Percentiles rank a stretch among this genome's conserved stretches.
phyloP scores from a whole-genome alignment of 1,140 invertebrate species.

The Semibalanus balanoides region DNA sequence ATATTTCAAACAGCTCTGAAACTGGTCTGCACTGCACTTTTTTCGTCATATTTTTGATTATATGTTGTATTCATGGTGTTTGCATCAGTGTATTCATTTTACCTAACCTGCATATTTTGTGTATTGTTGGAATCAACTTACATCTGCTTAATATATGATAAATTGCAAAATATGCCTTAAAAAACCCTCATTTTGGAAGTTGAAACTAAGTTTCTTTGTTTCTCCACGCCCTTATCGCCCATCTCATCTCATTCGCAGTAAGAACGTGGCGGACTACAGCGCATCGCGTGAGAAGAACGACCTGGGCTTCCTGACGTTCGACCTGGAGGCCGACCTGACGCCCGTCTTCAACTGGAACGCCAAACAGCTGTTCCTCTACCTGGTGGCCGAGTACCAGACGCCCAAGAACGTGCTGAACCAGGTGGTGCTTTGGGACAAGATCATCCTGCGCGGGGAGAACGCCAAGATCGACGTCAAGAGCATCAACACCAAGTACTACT shows the following conservation, averaged over 20 bases:
- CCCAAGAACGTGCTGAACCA: conserved; percentile 70
- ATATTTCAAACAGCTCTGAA: too few relatives aligned
- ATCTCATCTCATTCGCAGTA: conserved; percentile 42
- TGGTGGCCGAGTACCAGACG: conserved; percentile 92
- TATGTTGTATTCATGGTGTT: too few relatives aligned
- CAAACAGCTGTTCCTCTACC: conserved; percentile 91
- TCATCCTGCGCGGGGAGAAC: conserved; percentile 85
- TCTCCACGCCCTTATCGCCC: neutral
- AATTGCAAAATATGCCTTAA: too few relatives aligned
- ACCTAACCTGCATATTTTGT: too few relatives aligned
- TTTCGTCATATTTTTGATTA: too few relatives aligned
- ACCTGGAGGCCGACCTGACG: conserved; percentile 59
- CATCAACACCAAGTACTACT: conserved; percentile 97
- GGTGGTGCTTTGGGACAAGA: conserved; percentile 99
- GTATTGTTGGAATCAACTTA: too few relatives aligned
- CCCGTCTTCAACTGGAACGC: conserved; percentile 99
- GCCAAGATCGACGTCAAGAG: conserved; percentile 80
- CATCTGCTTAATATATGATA: too few relatives aligned
- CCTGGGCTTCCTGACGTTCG: conserved; percentile 85
- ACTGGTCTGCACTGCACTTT: too few relatives aligned
- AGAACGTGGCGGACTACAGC: conserved; percentile 92
- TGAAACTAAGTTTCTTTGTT: too few relatives aligned
- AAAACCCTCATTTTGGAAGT: too few relatives aligned
- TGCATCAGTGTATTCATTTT: too few relatives aligned
- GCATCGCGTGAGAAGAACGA: conserved; percentile 87